phyloP scores from a whole-genome alignment of 2,888 invertebrate species.

The Pheosia tremula region DNA sequence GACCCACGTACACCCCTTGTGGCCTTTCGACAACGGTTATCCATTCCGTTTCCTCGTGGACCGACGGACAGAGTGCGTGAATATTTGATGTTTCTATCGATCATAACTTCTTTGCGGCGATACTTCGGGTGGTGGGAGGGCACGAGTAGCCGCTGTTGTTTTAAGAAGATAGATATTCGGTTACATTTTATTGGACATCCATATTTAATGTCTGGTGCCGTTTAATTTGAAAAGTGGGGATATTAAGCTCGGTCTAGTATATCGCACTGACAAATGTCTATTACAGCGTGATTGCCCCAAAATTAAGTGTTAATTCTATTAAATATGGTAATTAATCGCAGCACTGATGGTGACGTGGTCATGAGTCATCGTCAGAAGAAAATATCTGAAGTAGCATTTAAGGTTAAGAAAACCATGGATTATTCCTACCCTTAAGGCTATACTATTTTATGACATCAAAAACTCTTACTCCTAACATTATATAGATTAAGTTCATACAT shows the following conservation, averaged over 20 bases:
- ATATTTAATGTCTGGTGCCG: neutral
- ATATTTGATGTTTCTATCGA: conserved; percentile 82
- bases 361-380: too few relatives aligned
- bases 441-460: too few relatives aligned
- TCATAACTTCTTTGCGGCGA: conserved; percentile 76
- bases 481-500: too few relatives aligned
- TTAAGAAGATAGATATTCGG: conserved; percentile 6
- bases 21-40: conserved; percentile 76
- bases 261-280: too few relatives aligned
- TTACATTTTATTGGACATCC: neutral
- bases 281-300: too few relatives aligned
- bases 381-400: too few relatives aligned
- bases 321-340: too few relatives aligned
- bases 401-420: too few relatives aligned
- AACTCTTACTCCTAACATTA: too few relatives aligned
- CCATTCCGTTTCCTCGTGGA: conserved; percentile 72
- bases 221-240: neutral
- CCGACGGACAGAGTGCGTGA: conserved; percentile 65
- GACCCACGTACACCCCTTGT: conserved; percentile 60
- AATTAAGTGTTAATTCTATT: too few relatives aligned
- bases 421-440: too few relatives aligned
- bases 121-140: conserved; percentile 35
- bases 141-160: conserved; percentile 18
- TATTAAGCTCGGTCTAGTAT: neutral
- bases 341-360: too few relatives aligned